These are phyloP conservation scores for Zosterops hypoxanthus DNA, from an alignment of 2,113 vertebrate species.

Conservation along the genomic window DNA sequence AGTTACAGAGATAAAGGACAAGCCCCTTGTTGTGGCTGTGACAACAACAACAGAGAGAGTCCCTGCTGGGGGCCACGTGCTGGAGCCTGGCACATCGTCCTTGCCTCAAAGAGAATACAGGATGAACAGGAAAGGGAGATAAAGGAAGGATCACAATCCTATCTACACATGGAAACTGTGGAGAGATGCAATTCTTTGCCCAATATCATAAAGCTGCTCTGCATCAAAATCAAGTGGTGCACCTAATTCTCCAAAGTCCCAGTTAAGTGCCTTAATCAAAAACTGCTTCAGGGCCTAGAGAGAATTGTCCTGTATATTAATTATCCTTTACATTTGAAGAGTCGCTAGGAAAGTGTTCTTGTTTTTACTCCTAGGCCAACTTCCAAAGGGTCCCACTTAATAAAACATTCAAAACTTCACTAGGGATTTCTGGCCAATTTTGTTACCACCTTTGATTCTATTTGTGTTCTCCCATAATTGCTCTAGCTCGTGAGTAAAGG, in stretches of 20 bases:
- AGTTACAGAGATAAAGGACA: slow-evolving; percentile 50
- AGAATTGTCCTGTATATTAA: slow-evolving; percentile 63
- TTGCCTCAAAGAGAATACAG: background rate
- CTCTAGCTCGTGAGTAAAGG: background rate
- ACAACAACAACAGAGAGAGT: background rate
- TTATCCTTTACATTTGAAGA: slow-evolving; percentile 52
- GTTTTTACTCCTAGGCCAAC: slow-evolving; percentile 16
- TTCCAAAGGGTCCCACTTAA: slow-evolving; percentile 39
- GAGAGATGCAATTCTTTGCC: background rate
- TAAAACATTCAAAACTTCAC: slow-evolving; percentile 29
- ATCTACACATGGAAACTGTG: background rate
- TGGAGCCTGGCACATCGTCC: background rate
- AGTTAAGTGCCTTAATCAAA: slow-evolving; percentile 55
- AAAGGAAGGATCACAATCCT: background rate
- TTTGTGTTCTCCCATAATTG: slow-evolving; percentile 14
- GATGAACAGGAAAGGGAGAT: background rate
- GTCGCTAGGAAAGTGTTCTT: background rate
- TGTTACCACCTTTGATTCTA: background rate
- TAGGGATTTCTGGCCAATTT: slow-evolving; percentile 36
- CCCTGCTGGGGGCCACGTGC: background rate
- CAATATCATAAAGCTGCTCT: background rate
- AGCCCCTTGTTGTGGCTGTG: background rate
- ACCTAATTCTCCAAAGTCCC: slow-evolving; percentile 50
- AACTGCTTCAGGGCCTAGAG: slow-evolving; percentile 56
- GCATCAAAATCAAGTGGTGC: background rate